These are phyloP conservation scores for Syrmaticus mikado DNA, from an alignment of 2,113 vertebrate genomes.

Conservation along the genomic window DNA sequence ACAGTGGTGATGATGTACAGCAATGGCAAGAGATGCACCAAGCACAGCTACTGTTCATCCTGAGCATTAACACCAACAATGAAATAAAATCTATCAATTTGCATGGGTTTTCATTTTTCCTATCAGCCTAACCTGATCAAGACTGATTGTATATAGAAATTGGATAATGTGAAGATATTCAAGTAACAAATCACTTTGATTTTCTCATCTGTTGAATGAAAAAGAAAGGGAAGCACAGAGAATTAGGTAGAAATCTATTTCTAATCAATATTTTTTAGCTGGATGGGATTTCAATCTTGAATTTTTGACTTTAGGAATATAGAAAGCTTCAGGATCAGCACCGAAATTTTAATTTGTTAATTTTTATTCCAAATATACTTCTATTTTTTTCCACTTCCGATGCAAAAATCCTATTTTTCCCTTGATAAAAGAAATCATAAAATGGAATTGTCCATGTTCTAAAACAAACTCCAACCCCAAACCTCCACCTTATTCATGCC, in stretches of 20 bases:
- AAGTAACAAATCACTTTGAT: background rate
- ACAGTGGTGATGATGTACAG: background rate
- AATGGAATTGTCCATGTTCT: background rate
- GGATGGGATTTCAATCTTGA: background rate
- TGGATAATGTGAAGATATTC: background rate
- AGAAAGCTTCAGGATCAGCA: background rate
- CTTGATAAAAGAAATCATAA: background rate
- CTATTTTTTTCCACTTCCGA: background rate
- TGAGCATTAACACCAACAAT: background rate
- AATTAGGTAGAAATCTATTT: background rate
- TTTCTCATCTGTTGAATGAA: background rate
- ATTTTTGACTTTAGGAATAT: background rate
- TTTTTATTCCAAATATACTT: background rate
- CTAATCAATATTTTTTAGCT: background rate
- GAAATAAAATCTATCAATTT: background rate
- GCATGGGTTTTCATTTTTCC: background rate
- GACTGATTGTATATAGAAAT: background rate
- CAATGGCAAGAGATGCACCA: background rate
- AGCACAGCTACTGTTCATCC: background rate
- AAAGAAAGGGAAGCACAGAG: background rate
- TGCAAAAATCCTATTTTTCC: background rate
- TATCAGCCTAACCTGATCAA: background rate
- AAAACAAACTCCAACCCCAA: background rate
- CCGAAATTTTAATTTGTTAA: background rate
- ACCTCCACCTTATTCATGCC: background rate